phyloP scores from a whole-genome alignment of 2,888 invertebrate species.

The Baccha elongata region DNA sequence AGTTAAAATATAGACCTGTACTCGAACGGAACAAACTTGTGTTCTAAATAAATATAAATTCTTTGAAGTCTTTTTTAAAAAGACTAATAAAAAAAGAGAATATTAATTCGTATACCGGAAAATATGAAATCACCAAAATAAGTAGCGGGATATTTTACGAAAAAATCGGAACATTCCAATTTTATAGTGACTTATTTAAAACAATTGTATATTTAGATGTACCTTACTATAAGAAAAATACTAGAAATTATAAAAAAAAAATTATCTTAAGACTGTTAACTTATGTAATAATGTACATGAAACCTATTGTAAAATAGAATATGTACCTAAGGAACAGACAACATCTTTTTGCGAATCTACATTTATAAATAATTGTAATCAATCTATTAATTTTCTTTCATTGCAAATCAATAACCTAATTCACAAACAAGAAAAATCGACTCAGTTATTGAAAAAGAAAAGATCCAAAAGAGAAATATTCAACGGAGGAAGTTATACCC shows the following conservation, averaged over 20 bases:
- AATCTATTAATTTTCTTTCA: background rate
- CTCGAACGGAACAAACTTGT: too few species aligned
- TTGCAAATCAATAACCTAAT: background rate
- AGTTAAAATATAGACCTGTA: too few species aligned
- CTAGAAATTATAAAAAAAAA: background rate
- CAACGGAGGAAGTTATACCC: background rate
- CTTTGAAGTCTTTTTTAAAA: too few species aligned
- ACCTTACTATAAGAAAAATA: background rate
- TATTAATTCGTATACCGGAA: background rate
- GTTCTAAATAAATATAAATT: too few species aligned
- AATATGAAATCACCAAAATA: background rate
- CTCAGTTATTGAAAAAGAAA: background rate
- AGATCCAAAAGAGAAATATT: background rate
- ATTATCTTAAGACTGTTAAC: too few species aligned
- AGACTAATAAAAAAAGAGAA: too few species aligned
- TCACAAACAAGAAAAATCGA: background rate
- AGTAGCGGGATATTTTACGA: background rate
- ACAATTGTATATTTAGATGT: background rate
- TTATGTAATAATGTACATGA: too few species aligned
- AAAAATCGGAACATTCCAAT: background rate
- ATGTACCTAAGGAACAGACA: background rate
- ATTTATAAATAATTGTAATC: background rate
- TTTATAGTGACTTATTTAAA: background rate
- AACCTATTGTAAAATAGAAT: too few species aligned
- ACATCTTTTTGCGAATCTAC: background rate